Conservation (phyloP, 23 tunicate species). For the Trididemnum nubilum region DNA sequence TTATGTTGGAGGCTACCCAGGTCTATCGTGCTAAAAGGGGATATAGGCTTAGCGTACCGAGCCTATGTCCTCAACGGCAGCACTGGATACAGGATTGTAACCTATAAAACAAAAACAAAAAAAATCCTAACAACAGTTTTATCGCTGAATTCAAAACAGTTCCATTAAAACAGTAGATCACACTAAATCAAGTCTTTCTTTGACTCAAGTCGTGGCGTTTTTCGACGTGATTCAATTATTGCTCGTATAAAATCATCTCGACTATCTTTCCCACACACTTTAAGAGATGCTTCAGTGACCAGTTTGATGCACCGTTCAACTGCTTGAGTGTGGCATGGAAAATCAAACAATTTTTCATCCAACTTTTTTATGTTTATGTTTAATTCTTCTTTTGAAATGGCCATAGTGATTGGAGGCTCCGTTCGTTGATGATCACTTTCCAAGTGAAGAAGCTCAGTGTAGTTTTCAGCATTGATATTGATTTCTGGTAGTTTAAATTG, state of each 20-base stretch:
- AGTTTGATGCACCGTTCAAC: neutral
- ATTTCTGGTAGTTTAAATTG: neutral
- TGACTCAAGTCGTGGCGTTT: neutral
- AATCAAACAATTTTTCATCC: neutral
- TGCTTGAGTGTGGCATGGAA: slow-evolving; percentile 2
- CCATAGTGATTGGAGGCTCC: neutral
- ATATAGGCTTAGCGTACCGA: no score
- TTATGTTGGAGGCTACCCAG: no score
- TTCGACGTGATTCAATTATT: neutral
- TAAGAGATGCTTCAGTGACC: neutral
- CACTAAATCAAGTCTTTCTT: neutral
- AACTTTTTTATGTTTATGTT: neutral
- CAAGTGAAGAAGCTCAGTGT: neutral
- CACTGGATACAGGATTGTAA: no score
- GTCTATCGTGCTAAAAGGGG: no score
- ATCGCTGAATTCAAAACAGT: neutral
- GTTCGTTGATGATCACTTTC: neutral
- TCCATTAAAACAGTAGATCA: neutral
- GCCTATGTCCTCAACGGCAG: no score
- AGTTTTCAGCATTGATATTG: neutral
- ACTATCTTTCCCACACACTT: neutral
- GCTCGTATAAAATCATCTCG: neutral
- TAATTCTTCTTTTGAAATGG: neutral
- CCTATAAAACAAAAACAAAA: no score
- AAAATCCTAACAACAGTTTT: neutral